Evolutionary conservation across 2,888 invertebrate genomes (phyloP), one percentile per base, ranked within the genome.

Genomic region (Brenthis daphne): DNA sequence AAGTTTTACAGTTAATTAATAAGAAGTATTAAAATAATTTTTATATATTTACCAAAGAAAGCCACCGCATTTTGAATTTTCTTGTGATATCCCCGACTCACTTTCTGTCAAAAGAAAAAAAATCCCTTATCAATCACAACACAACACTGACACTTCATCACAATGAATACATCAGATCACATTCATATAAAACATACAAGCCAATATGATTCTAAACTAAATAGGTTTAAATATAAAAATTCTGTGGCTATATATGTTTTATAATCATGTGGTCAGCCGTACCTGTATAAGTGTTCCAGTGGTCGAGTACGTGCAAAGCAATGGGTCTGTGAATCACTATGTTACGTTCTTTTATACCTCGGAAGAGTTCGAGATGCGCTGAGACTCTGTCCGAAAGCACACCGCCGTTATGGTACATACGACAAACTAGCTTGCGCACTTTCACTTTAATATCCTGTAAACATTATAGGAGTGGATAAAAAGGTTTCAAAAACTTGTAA

Each of bases 271-370:
- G 65, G 55, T 70, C 58, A 70, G 65, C 68, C 66, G 73, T 77
- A 80, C 80, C 80, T 80, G 79, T 73, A 76, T 71, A 72, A 69
- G 75, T 77, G 77, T 75, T 71, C 75, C 71, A 72, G 73, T 73
- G 74, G 75, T 68, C 83, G 83, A 80, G 83, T 84, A 85, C 81
- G 71, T 71, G 82, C 79, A 85, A 82, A 84, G 90, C 85, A 92
- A 92, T 92, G 88, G 88, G 86, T 89, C 85, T 80, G 84, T 83
- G 83, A 82, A 84, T 81, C 84, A 83, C 83, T 79, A 80, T 81
- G 88, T 82, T 83, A 83, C 85, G 82, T 87, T 89, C 92, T 92
- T 92, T 87, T 92, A 92, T 92, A 92, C 91, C 88, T 87, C 88
- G 91, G 91, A 92, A 91, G 89, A 85, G 85, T 87, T 85, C 85